Conservation (phyloP, 2,888 invertebrate species). For the Unio pictorum region DNA sequence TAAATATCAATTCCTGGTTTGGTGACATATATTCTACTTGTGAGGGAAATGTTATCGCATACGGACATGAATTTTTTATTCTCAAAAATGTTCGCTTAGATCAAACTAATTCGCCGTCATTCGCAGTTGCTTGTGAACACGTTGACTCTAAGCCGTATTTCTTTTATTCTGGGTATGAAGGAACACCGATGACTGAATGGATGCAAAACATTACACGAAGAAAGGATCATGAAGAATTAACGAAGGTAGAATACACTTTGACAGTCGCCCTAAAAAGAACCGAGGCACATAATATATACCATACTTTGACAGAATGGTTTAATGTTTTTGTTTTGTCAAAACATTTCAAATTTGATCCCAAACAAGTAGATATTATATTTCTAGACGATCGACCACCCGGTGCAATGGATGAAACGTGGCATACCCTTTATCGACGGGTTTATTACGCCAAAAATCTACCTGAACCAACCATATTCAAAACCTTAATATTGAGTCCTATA, state of each 20-base stretch:
- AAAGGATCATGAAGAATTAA: too few relatives aligned
- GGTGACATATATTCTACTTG: constrained; percentile 15
- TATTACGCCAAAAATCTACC: constrained; percentile 12
- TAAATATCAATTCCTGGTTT: constrained; percentile 17
- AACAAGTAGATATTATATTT: constrained; percentile 17
- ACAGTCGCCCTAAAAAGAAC: constrained; percentile 24
- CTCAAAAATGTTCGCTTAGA: constrained; percentile 17
- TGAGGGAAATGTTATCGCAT: constrained; percentile 23
- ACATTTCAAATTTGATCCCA: constrained; percentile 18
- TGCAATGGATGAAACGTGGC: constrained; percentile 28
- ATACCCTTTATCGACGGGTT: constrained; percentile 20
- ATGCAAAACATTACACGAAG: not conserved
- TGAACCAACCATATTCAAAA: constrained; percentile 13
- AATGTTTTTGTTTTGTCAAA: constrained; percentile 25
- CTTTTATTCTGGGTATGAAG: constrained; percentile 18
- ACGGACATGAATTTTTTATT: constrained; percentile 23
- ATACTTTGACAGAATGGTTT: constrained; percentile 35
- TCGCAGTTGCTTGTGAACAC: constrained; percentile 22
- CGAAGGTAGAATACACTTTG: too few relatives aligned
- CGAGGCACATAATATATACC: constrained; percentile 36
- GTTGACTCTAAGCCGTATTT: constrained; percentile 15
- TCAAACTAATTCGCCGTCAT: constrained; percentile 6
- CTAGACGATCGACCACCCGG: constrained; percentile 29
- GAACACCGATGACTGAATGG: constrained; percentile 25
- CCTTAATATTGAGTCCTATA: constrained; percentile 29